phyloP scores from a whole-genome alignment of 2,113 vertebrate genomes.

The Notothenia rossii region DNA sequence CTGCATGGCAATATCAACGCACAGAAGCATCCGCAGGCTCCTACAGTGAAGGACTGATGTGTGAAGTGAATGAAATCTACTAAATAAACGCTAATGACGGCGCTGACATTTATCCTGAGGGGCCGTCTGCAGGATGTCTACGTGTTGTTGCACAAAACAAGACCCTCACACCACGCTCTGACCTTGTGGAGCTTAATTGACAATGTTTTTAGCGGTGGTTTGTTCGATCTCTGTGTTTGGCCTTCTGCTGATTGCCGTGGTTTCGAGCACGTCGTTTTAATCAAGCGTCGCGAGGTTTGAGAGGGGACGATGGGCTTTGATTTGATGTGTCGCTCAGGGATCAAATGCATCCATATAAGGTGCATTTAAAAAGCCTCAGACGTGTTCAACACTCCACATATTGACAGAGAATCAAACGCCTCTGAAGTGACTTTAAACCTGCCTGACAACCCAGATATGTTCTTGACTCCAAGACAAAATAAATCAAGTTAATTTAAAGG shows the following conservation, averaged over 20 bases:
- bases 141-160: conserved; percentile 67
- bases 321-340: conserved; percentile 31
- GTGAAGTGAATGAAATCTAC: conserved; percentile 18
- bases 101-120: conserved; percentile 71
- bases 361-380: background rate
- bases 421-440: conserved; percentile 43
- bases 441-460: conserved; percentile 4
- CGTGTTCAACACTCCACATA: background rate
- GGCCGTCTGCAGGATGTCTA: conserved; percentile 52
- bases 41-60: conserved; percentile 51
- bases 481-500: conserved; percentile 21
- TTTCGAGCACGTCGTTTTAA: conserved; percentile 68
- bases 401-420: background rate
- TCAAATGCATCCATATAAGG: conserved; percentile 10
- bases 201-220: conserved; percentile 57
- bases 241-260: conserved; percentile 66
- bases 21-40: too few species aligned
- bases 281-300: conserved; percentile 71
- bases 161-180: conserved; percentile 65
- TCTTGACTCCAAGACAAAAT: background rate
- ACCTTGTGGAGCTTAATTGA: conserved; percentile 74
- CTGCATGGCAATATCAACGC: too few species aligned
- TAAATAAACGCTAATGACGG: conserved; percentile 8
- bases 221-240: conserved; percentile 55
- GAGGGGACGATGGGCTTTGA: conserved; percentile 41